Percentiles rank a stretch among this genome's conserved stretches.
These are phyloP conservation scores for Heliconius aoede DNA, from an alignment of 2,888 invertebrate species.

Conservation along the genomic window DNA sequence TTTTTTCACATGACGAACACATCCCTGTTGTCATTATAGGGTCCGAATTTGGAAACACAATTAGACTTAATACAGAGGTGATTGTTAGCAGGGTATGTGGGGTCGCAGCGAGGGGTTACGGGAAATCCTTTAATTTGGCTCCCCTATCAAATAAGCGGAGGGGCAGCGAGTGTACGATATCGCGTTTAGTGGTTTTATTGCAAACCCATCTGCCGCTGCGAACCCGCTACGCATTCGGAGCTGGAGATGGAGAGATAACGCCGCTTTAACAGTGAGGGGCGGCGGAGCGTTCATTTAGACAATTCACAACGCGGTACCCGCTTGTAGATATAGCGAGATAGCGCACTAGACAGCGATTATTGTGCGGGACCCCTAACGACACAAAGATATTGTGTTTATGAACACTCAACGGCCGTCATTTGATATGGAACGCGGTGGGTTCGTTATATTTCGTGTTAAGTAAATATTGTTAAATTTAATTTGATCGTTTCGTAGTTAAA, in stretches of 20 bases:
- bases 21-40: slow-evolving; percentile 71
- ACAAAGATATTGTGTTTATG: slow-evolving; percentile 62
- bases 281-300: slow-evolving; percentile 72
- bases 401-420: slow-evolving; percentile 66
- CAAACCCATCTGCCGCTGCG: slow-evolving; percentile 80
- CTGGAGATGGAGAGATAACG: slow-evolving; percentile 81
- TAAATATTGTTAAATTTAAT: not conserved
- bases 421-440: slow-evolving; percentile 54
- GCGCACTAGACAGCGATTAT: slow-evolving; percentile 67
- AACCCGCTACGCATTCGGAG: slow-evolving; percentile 50
- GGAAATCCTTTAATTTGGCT: slow-evolving; percentile 84
- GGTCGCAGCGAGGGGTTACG: slow-evolving; percentile 79
- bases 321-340: slow-evolving; percentile 71
- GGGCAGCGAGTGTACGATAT: slow-evolving; percentile 74
- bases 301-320: slow-evolving; percentile 70
- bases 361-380: slow-evolving; percentile 69
- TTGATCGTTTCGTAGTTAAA: not conserved
- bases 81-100: slow-evolving; percentile 80
- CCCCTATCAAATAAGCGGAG: slow-evolving; percentile 83
- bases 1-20: slow-evolving; percentile 77
- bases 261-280: slow-evolving; percentile 73
- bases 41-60: slow-evolving; percentile 83
- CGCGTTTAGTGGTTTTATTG: slow-evolving; percentile 84
- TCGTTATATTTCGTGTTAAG: not conserved
- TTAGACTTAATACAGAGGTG: slow-evolving; percentile 84